Evolutionary conservation across 2,888 invertebrate genomes (phyloP), one percentile per base, ranked within the genome.

Genomic region (Andrena hattorfiana): DNA sequence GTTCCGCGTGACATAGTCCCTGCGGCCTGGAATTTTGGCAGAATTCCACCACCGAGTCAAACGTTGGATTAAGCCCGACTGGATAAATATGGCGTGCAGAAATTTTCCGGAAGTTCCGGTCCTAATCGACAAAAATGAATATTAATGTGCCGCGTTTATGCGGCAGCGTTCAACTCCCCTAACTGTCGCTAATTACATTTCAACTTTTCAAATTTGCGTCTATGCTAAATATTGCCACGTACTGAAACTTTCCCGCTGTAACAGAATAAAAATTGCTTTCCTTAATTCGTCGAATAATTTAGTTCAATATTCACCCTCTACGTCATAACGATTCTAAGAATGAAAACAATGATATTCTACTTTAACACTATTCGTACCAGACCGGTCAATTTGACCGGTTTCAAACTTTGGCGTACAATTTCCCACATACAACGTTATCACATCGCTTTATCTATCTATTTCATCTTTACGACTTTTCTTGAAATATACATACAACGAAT

Each of bases 111-210:
- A 13, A 42, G 35, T 64, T 28, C 48, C 48, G 20, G 4, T 26
- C 2, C 10, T 67, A 49, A 69, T 26, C 16, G 28, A 49, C 20
- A 20, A 60, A 42, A 42, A 20, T 49, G 26, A 62, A 51, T 51
- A 62, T 70, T 49, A 69, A 63, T 78, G 60, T 49, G 72, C 54
- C 20, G 49, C 48, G 26, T 79, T 81, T 79, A 67, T 69, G 23
- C 66, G 42, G 64, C 28, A 13, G 54, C 20, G 56, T 30, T n/a
- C 13, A n/a, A 54, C 54, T 30, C 28, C 23, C 35, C n/a, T 42
- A 16, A 42, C 23, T 13, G 30, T 35, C 30, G 66, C 67, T 74
- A 54, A 80, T 80, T 71, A 26, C n/a, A 54, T 62, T 62, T 62
- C 28, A 77, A 71, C 71, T 71, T 80, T 54, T 62, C 62, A 28